Conservation (phyloP, 2,888 invertebrate species). For the Toxonevra muliebris region DNA sequence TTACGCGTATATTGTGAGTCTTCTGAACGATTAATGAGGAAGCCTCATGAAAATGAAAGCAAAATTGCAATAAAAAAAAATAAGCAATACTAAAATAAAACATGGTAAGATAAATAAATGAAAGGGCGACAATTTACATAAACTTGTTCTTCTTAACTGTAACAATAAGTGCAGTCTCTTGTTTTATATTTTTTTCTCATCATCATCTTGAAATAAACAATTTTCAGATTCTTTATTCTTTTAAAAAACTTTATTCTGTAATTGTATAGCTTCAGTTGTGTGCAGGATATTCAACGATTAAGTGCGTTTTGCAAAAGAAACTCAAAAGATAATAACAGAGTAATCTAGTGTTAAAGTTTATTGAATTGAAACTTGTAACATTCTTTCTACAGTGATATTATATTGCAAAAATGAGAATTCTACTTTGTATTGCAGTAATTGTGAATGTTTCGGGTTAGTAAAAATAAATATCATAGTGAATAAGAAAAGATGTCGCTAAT, state of each 20-base stretch:
- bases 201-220: not conserved
- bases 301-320: constrained; percentile 27
- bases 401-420: not conserved
- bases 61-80: too few relatives aligned
- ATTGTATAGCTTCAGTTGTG: constrained; percentile 36
- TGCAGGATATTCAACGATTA: constrained; percentile 41
- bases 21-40: too few relatives aligned
- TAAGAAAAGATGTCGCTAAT: too few relatives aligned
- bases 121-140: constrained; percentile 5
- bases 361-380: too few relatives aligned
- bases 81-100: too few relatives aligned
- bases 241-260: constrained; percentile 14
- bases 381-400: too few relatives aligned
- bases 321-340: too few relatives aligned
- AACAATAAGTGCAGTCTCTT: not conserved
- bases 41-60: too few relatives aligned
- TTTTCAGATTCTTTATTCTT: not conserved
- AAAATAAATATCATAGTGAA: not conserved
- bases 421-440: not conserved
- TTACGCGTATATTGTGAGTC: too few relatives aligned
- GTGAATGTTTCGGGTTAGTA: not conserved
- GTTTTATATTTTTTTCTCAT: not conserved
- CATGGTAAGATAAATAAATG: too few relatives aligned
- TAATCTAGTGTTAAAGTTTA: too few relatives aligned
- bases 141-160: constrained; percentile 23